Conservation (phyloP, 2,797 vertebrate species). For the Gymnothorax reevesii region DNA sequence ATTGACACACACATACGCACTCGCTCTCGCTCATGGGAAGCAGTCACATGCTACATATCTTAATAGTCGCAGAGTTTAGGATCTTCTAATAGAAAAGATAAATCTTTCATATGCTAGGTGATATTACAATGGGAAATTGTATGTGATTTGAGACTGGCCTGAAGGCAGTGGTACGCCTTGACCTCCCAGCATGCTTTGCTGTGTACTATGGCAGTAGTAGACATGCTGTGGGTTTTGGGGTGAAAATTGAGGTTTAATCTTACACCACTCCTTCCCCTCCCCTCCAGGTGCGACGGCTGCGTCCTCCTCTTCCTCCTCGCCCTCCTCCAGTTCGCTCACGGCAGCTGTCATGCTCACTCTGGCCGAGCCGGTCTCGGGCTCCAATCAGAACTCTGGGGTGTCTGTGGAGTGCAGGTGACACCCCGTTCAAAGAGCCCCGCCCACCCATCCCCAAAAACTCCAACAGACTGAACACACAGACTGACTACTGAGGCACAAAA, state of each 20-base stretch:
- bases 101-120: no score
- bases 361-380: slow-evolving; percentile 87
- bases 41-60: no score
- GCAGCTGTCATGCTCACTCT: slow-evolving; percentile 97
- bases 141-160: no score
- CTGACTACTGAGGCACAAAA: slow-evolving; percentile 84
- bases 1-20: no score
- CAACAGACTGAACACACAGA: background rate
- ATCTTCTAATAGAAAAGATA: no score
- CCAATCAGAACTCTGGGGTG: slow-evolving; percentile 90
- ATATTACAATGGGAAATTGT: no score
- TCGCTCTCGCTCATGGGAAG: no score
- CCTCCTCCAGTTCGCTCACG: slow-evolving; percentile 94
- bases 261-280: background rate
- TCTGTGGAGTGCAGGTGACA: slow-evolving; percentile 99
- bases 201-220: no score
- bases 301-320: slow-evolving; percentile 88
- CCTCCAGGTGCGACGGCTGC: slow-evolving; percentile 73
- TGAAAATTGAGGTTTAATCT: background rate
- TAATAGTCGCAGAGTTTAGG: no score
- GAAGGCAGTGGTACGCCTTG: no score
- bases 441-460: slow-evolving; percentile 57
- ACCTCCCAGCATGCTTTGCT: no score
- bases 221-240: no score
- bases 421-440: slow-evolving; percentile 68